Percentiles rank a stretch among this genome's conserved stretches.
Conservation (phyloP, 2,797 vertebrate species). For the Tangara arthus region DNA sequence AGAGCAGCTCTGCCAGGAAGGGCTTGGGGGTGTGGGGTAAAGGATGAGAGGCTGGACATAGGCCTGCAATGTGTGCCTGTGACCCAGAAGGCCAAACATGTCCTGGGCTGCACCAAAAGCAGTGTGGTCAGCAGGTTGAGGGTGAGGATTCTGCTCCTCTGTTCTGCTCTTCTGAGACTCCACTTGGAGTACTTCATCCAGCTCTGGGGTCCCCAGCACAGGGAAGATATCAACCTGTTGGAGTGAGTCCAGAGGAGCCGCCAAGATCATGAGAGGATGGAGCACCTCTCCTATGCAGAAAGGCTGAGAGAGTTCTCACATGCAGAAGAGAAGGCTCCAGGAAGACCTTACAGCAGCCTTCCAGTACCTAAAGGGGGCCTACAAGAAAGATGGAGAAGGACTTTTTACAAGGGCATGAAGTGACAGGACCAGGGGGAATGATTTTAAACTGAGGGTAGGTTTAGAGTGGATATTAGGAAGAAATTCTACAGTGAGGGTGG, state of each 20-base stretch:
- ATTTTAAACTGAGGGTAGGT: not conserved
- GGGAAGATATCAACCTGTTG: not conserved
- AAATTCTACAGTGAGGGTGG: not conserved
- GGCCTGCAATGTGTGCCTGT: not conserved
- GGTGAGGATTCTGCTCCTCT: not conserved
- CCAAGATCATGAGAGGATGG: not conserved
- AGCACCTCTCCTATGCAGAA: not conserved
- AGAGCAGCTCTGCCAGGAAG: not conserved
- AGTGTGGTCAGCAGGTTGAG: not conserved
- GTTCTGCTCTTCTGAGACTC: not conserved
- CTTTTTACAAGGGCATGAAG: not conserved
- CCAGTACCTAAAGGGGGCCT: not conserved
- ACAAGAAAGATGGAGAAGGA: not conserved
- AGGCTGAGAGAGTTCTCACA: not conserved
- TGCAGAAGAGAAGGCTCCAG: not conserved
- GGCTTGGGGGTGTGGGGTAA: not conserved
- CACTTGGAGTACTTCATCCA: not conserved
- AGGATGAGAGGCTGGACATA: not conserved
- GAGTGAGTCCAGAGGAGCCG: not conserved
- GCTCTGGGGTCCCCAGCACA: not conserved
- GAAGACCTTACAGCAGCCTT: not conserved
- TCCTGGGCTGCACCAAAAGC: not conserved
- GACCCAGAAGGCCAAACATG: not conserved
- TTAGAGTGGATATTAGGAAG: not conserved
- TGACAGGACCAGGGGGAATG: not conserved